A percentile compares a stretch with the other conserved stretches of the same genome.
These are phyloP conservation scores for Xiphorhynchus erythropygius DNA, from an alignment of 2,797 vertebrate genomes.

Conservation along the genomic window DNA sequence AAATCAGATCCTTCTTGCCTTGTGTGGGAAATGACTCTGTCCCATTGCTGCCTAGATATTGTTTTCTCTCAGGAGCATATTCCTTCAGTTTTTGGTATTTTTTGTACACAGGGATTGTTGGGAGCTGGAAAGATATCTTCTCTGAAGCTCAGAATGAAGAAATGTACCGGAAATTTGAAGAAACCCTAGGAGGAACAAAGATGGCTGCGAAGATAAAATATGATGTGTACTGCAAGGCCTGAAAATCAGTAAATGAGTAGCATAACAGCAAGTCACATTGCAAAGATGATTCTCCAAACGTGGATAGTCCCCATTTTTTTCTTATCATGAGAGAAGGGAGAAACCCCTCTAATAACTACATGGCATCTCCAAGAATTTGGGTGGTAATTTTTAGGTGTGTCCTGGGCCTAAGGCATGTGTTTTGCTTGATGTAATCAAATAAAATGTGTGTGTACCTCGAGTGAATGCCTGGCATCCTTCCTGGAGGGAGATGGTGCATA, in stretches of 20 bases:
- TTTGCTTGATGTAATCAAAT: neutral
- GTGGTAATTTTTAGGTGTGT: neutral
- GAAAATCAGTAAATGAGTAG: neutral
- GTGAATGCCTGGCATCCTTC: neutral
- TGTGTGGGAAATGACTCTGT: neutral
- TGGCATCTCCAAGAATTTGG: neutral
- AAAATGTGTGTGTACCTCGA: neutral
- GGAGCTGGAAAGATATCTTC: slow-evolving; percentile 83
- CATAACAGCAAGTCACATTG: neutral
- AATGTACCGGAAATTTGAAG: slow-evolving; percentile 79
- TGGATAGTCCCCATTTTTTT: neutral
- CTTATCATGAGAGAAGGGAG: neutral
- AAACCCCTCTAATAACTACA: neutral
- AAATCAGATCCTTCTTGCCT: neutral
- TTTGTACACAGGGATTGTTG: slow-evolving; percentile 75
- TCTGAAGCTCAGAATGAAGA: slow-evolving; percentile 78
- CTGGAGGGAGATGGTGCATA: neutral
- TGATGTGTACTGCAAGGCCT: slow-evolving; percentile 73
- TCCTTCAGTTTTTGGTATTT: neutral
- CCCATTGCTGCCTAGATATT: neutral
- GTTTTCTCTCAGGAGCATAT: neutral
- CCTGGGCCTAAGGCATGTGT: neutral
- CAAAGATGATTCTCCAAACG: neutral
- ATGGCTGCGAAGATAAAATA: slow-evolving; percentile 78
- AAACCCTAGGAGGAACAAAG: slow-evolving; percentile 73